phyloP scores from a whole-genome alignment of 1,140 invertebrate genomes.

The Drosophila kohkoa region DNA sequence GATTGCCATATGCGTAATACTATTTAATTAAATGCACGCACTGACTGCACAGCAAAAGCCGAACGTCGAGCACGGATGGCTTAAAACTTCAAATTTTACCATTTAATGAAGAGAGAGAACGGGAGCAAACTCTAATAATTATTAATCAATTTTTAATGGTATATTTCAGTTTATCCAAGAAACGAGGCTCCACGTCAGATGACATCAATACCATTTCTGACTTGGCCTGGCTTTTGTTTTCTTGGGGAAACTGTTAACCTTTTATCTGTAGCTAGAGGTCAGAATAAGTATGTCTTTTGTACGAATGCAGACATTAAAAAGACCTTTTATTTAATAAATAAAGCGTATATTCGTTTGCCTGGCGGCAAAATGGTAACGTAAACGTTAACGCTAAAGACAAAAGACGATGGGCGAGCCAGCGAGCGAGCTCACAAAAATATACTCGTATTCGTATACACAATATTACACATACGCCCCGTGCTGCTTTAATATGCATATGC shows the following conservation, averaged over 20 bases:
- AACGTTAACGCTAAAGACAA: slow-evolving; percentile 56
- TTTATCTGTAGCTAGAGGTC: slow-evolving; percentile 26
- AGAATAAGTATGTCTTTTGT: slow-evolving; percentile 23
- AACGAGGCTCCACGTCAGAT: background rate
- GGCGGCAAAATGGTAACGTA: slow-evolving; percentile 49
- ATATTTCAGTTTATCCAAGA: background rate
- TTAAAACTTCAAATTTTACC: slow-evolving; percentile 25
- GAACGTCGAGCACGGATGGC: slow-evolving; percentile 10
- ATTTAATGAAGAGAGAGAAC: background rate
- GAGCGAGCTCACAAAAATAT: slow-evolving; percentile 38
- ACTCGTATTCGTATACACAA: slow-evolving; percentile 44
- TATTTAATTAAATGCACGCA: slow-evolving; percentile 56
- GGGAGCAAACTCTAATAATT: background rate
- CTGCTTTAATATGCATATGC: slow-evolving; percentile 79
- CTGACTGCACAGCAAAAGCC: slow-evolving; percentile 20
- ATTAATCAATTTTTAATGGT: background rate
- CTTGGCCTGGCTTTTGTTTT: background rate
- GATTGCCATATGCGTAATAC: slow-evolving; percentile 30
- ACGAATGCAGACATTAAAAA: slow-evolving; percentile 47
- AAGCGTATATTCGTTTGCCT: slow-evolving; percentile 70
- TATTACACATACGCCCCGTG: slow-evolving; percentile 71
- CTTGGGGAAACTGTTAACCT: slow-evolving; percentile 20
- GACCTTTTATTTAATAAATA: slow-evolving; percentile 75
- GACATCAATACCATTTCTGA: slow-evolving; percentile 20
- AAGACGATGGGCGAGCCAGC: slow-evolving; percentile 18